Percentiles rank a stretch among this genome's conserved stretches.
phyloP scores from a whole-genome alignment of 1,140 invertebrate genomes.

The Orchestia grillus region DNA sequence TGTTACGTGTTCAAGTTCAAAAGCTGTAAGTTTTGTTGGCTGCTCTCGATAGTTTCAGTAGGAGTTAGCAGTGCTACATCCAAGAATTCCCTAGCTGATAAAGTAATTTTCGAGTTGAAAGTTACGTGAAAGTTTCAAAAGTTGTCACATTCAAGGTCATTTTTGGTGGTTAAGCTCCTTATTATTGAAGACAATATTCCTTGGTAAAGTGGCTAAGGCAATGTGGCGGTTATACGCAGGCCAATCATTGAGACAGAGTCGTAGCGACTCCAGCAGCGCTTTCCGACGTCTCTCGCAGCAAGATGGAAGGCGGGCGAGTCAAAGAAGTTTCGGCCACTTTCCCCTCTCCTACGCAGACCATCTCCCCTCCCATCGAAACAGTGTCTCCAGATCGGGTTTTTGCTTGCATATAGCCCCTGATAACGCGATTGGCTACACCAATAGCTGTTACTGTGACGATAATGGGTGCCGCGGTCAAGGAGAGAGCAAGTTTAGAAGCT shows the following conservation, averaged over 20 bases:
- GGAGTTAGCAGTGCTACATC: too few relatives aligned
- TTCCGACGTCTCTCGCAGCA: constrained; percentile 42
- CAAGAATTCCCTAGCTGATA: too few relatives aligned
- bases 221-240: neutral
- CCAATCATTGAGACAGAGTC: constrained; percentile 44
- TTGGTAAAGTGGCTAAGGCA: neutral
- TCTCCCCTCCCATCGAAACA: neutral
- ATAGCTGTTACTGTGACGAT: constrained; percentile 35
- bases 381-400: constrained; percentile 13
- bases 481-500: constrained; percentile 14
- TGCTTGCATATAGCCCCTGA: constrained; percentile 5
- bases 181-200: neutral
- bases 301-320: neutral
- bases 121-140: too few relatives aligned
- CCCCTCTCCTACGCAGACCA: neutral
- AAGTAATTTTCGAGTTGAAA: too few relatives aligned
- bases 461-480: neutral
- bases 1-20: too few relatives aligned
- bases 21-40: too few relatives aligned
- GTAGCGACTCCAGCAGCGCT: neutral
- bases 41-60: too few relatives aligned
- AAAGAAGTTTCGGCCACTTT: neutral
- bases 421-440: constrained; percentile 1
- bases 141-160: neutral
- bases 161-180: neutral